Evolutionary conservation across 2,797 vertebrate genomes (phyloP).

Genomic region (Macrochelys suwanniensis): DNA sequence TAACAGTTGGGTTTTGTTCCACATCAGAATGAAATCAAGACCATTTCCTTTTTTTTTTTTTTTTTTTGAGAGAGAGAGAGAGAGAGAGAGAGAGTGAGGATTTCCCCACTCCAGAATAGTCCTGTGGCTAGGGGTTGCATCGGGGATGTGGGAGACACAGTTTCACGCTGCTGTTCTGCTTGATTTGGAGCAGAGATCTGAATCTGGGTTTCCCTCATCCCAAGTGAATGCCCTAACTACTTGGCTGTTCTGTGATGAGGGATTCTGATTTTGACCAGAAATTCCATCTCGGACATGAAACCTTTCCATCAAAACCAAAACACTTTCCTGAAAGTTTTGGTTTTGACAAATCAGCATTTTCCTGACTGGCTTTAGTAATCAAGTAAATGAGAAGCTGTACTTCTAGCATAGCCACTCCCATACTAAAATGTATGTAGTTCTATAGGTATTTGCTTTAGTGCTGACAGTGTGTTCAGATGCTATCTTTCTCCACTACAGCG

Average conservation of each 20-base stretch:
- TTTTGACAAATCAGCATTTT: background rate
- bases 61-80: too few relatives aligned
- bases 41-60: background rate
- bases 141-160: background rate
- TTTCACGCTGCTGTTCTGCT: background rate
- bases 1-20: background rate
- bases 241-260: background rate
- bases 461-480: conserved; percentile 17
- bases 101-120: background rate
- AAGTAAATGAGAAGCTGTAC: background rate
- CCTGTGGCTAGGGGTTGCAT: background rate
- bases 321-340: background rate
- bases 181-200: background rate
- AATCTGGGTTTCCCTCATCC: background rate
- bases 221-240: background rate
- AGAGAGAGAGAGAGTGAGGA: background rate
- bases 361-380: background rate
- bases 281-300: background rate
- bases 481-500: conserved; percentile 8
- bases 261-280: background rate
- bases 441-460: background rate
- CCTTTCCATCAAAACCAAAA: background rate
- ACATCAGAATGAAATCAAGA: background rate
- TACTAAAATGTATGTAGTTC: background rate
- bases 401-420: background rate